Evolutionary conservation across 1,140 invertebrate species (phyloP).

Genomic region (Drosophila dunni): DNA sequence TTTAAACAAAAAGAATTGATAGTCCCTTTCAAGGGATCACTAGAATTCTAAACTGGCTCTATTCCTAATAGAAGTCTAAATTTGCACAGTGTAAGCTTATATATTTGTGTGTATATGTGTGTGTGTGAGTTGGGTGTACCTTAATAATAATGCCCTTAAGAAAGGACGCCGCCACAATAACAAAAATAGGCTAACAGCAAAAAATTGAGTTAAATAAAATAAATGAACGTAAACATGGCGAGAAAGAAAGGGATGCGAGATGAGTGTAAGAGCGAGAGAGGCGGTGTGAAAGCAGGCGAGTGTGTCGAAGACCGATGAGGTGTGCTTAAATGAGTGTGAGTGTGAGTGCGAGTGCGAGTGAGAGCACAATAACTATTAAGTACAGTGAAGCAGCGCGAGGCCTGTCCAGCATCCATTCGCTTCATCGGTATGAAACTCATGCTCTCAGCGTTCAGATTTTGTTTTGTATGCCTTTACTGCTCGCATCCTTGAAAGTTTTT

Average conservation of each 20-base stretch:
- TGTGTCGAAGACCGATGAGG: conserved; percentile 32
- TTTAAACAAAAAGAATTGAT: too few species aligned
- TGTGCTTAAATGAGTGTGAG: conserved; percentile 3
- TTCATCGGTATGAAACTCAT: neutral
- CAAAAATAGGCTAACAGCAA: conserved; percentile 24
- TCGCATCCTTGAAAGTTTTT: conserved; percentile 74
- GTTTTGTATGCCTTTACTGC: conserved; percentile 53
- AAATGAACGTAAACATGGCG: conserved; percentile 54
- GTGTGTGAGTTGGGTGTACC: conserved; percentile 36
- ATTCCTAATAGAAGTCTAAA: too few species aligned
- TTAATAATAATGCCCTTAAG: conserved; percentile 73
- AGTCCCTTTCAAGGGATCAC: too few species aligned
- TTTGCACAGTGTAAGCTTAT: neutral
- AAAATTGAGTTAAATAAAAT: conserved; percentile 65
- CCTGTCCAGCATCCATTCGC: conserved; percentile 14
- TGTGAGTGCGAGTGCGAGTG: neutral
- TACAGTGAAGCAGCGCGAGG: conserved; percentile 18
- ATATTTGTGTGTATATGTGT: conserved; percentile 8
- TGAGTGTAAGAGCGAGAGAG: neutral
- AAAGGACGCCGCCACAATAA: conserved; percentile 54
- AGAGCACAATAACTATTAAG: conserved; percentile 21
- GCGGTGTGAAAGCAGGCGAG: neutral
- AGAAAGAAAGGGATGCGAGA: neutral
- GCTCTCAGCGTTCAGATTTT: conserved; percentile 14
- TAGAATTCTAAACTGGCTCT: too few species aligned